Percentiles rank a stretch among this genome's conserved stretches.
Evolutionary conservation across 2,888 invertebrate species (phyloP).

Genomic region (Idaea biselata): DNA sequence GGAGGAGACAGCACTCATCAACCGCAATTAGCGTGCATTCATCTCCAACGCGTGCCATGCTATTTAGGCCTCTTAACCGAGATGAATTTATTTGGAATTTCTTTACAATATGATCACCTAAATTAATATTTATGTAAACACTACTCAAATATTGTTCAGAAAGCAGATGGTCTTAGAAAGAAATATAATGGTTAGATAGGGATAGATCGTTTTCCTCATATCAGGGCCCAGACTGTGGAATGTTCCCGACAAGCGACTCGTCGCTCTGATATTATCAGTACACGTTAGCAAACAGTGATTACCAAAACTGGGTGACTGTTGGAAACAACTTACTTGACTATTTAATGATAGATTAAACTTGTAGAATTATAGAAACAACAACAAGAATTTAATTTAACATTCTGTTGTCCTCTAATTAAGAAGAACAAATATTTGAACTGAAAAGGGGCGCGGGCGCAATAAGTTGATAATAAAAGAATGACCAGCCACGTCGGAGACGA

Average conservation of each 20-base stretch:
- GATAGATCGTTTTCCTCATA: constrained; percentile 37
- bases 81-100: constrained; percentile 12
- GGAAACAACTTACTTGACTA: constrained; percentile 7
- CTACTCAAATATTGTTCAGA: background rate
- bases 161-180: background rate
- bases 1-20: constrained; percentile 50
- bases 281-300: constrained; percentile 48
- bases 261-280: constrained; percentile 49
- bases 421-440: background rate
- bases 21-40: constrained; percentile 68
- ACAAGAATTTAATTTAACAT: background rate
- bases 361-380: background rate
- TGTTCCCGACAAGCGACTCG: constrained; percentile 44
- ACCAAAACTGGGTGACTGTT: constrained; percentile 33
- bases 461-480: background rate
- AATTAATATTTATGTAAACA: constrained; percentile 10
- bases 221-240: constrained; percentile 58
- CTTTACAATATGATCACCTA: background rate
- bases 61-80: constrained; percentile 42
- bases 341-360: constrained; percentile 4
- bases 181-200: constrained; percentile 13
- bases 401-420: background rate
- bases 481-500: constrained; percentile 3
- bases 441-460: background rate
- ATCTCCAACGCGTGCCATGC: constrained; percentile 60